These are phyloP conservation scores for Engystomops pustulosus DNA, from an alignment of 2,113 vertebrate species.

Conservation along the genomic window DNA sequence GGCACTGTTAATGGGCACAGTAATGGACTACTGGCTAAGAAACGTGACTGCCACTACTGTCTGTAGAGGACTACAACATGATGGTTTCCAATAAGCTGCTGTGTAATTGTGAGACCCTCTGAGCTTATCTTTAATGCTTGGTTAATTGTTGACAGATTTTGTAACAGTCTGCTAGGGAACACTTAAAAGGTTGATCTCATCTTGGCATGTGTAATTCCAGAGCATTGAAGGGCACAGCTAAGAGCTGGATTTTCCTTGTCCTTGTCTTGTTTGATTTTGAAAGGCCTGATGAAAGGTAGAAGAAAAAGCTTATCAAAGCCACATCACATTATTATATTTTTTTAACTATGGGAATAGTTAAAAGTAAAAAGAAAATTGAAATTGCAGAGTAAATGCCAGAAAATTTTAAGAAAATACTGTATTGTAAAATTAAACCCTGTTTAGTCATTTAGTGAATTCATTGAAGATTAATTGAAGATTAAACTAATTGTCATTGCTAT, in stretches of 20 bases:
- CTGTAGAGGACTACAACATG: conserved; percentile 29
- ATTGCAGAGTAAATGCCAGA: background rate
- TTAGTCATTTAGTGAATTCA: no score
- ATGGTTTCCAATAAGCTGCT: conserved; percentile 57
- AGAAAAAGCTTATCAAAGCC: conserved; percentile 53
- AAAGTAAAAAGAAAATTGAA: conserved; percentile 53
- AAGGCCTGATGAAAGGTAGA: conserved; percentile 30
- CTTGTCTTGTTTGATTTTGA: conserved; percentile 57
- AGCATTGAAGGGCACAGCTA: conserved; percentile 55
- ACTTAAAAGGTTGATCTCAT: conserved; percentile 61
- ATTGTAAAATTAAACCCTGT: no score
- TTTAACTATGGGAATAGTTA: conserved; percentile 47
- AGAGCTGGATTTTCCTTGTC: conserved; percentile 52
- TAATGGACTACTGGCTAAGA: conserved; percentile 53
- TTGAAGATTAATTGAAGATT: no score
- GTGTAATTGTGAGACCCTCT: conserved; percentile 57
- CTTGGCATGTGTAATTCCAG: conserved; percentile 57
- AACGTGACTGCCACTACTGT: conserved; percentile 43
- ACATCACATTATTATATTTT: conserved; percentile 61
- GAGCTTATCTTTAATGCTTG: conserved; percentile 58
- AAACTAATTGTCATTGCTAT: no score
- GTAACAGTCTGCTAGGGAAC: conserved; percentile 51
- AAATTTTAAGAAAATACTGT: no score
- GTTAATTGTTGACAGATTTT: conserved; percentile 60
- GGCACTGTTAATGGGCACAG: conserved; percentile 28